These are phyloP conservation scores for Conistra vaccinii DNA, from an alignment of 2,888 invertebrate species.

Conservation along the genomic window DNA sequence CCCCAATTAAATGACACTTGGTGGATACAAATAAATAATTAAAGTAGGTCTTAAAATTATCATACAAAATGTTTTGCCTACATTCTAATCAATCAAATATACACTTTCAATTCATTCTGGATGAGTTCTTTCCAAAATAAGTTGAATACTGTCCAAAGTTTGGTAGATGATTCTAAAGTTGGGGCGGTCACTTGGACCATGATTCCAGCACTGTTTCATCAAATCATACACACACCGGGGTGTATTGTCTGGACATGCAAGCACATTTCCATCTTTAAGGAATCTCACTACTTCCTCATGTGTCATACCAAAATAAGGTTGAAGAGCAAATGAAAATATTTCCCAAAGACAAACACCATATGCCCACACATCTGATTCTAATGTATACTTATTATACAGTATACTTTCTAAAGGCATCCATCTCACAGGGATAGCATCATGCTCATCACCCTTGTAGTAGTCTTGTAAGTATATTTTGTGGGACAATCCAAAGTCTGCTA, in stretches of 20 bases:
- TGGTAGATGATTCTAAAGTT: constrained; percentile 96
- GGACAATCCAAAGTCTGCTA: constrained; percentile 98
- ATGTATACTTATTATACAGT: constrained; percentile 98
- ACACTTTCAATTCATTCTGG: constrained; percentile 76
- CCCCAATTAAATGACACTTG: constrained; percentile 43
- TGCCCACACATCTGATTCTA: constrained; percentile 99
- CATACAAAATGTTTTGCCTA: constrained; percentile 65
- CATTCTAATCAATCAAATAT: constrained; percentile 58
- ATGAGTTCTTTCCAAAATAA: constrained; percentile 87
- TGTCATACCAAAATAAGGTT: constrained; percentile 99
- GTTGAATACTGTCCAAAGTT: constrained; percentile 93
- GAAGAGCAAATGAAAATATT: constrained; percentile 98
- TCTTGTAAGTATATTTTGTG: constrained; percentile 98
- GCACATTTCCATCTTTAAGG: constrained; percentile 97
- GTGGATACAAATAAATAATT: constrained; percentile 44
- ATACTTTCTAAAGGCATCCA: constrained; percentile 99
- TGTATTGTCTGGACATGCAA: constrained; percentile 97
- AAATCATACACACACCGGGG: constrained; percentile 96
- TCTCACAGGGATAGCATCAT: constrained; percentile 98
- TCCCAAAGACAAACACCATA: constrained; percentile 99
- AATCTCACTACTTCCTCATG: constrained; percentile 99
- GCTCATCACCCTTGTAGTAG: constrained; percentile 98
- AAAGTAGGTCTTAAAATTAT: constrained; percentile 61
- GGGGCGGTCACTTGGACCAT: constrained; percentile 96
- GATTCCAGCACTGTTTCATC: constrained; percentile 98